These are phyloP conservation scores for Podarcis lilfordi DNA, from an alignment of 2,797 vertebrate genomes.

Conservation along the genomic window DNA sequence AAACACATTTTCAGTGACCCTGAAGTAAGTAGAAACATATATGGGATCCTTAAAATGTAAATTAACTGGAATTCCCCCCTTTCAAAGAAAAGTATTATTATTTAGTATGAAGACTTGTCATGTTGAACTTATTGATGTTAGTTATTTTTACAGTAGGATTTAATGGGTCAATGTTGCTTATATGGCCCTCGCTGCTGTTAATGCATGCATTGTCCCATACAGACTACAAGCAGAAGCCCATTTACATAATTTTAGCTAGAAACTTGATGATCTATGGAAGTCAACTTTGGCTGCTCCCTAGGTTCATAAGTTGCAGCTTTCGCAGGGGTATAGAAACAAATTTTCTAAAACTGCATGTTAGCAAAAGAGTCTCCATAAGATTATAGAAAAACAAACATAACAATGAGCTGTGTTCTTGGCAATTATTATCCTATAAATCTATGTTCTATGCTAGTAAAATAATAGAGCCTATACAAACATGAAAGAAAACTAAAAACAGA, in stretches of 20 bases:
- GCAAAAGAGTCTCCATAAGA: neutral
- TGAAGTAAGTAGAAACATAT: neutral
- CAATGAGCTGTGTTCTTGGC: neutral
- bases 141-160: neutral
- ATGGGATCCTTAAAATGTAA: neutral
- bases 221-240: neutral
- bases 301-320: neutral
- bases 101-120: neutral
- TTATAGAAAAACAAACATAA: neutral
- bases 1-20: neutral
- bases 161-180: neutral
- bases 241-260: neutral
- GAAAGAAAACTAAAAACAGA: neutral
- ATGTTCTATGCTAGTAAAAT: neutral
- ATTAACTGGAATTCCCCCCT: neutral
- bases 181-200: neutral
- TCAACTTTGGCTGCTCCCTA: neutral
- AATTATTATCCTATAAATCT: neutral
- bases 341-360: neutral
- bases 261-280: neutral
- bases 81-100: neutral
- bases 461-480: neutral
- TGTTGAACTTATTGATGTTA: neutral
- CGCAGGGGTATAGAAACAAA: neutral
- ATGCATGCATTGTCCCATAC: neutral